Evolutionary conservation across 2,113 vertebrate genomes (phyloP), one percentile per base, ranked within the genome.

Genomic region (Helogale parvula): DNA sequence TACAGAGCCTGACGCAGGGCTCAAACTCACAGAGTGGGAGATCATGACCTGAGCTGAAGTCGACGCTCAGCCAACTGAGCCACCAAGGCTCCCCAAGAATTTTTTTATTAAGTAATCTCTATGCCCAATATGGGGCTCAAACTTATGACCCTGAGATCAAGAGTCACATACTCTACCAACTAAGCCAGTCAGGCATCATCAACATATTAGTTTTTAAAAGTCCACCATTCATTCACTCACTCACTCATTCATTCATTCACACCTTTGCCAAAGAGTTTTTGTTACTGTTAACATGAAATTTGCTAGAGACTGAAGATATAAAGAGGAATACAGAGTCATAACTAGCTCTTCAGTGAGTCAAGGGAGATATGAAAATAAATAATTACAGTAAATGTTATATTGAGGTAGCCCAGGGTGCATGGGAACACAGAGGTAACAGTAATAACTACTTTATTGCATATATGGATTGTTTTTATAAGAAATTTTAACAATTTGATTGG

Each of bases 241-340:
- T n/a, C 15, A 52, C 57, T 54, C 52, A 79, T 15, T n/a, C 15
- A 60, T 19, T 72, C 31, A 81, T 23, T 83, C 19, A 66, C 13
- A 89, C 19, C 47, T 88, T 91, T 19, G 21, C 38, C 50, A 89
- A 66, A 84, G 85, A 91, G 38, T 91, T 95, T 38, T 69, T 91
- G 3, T 91, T 83, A 63, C 35, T 54, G 52, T 91, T 86, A 85
- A 83, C 29, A 86, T 10, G 45, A 96, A 72, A 29, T 63, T 69
- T 31, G 65, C 21, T 50, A 69, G 66, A 17, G 84, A 9, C 12
- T 68, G 45, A 90, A 65, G 68, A 79, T n/a, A 68, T 35, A 92
- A 60, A 84, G 50, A 86, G 5, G 31, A 90, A 38, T 63, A 60
- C 8, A 68, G 23, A 66, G 35, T 52, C 13, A 1, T 52, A 33